phyloP scores from a whole-genome alignment of 2,888 invertebrate genomes.

The Leucozona laternaria region DNA sequence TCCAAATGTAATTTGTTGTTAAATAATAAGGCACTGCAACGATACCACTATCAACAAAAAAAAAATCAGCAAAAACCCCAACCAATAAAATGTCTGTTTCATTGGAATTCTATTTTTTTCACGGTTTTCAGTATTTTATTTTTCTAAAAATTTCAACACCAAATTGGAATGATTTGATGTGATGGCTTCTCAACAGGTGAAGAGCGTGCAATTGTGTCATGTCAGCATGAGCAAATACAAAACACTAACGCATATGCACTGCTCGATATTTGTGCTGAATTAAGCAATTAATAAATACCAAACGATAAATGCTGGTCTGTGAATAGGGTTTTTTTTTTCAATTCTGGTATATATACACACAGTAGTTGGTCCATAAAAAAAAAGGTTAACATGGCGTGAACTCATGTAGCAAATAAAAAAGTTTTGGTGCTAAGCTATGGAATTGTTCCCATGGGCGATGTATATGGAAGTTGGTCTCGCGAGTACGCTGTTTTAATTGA shows the following conservation, averaged over 20 bases:
- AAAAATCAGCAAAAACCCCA: no score
- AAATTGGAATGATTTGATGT: constrained; percentile 62
- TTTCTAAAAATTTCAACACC: constrained; percentile 25
- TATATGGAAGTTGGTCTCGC: constrained; percentile 67
- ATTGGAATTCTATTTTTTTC: constrained; percentile 49
- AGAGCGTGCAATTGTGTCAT: constrained; percentile 63
- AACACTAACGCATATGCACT: constrained; percentile 9
- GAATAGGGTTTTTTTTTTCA: constrained; percentile 18
- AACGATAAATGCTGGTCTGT: constrained; percentile 46
- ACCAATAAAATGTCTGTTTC: constrained; percentile 6
- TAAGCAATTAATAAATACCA: constrained; percentile 71
- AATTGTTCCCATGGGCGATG: constrained; percentile 74
- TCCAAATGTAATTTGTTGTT: constrained; percentile 68
- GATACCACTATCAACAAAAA: not conserved
- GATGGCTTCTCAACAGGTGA: constrained; percentile 52
- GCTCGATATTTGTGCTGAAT: constrained; percentile 49
- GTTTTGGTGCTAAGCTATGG: constrained; percentile 44
- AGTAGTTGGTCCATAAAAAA: constrained; percentile 23
- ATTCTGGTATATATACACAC: constrained; percentile 8
- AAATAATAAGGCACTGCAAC: constrained; percentile 53
- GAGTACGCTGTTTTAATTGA: constrained; percentile 49
- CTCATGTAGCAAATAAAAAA: constrained; percentile 54
- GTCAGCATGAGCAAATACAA: constrained; percentile 30
- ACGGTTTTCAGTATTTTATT: constrained; percentile 56
- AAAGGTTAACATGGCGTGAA: constrained; percentile 51